These are phyloP conservation scores for Eubasilissa regina DNA, from an alignment of 1,140 invertebrate species.

Conservation along the genomic window DNA sequence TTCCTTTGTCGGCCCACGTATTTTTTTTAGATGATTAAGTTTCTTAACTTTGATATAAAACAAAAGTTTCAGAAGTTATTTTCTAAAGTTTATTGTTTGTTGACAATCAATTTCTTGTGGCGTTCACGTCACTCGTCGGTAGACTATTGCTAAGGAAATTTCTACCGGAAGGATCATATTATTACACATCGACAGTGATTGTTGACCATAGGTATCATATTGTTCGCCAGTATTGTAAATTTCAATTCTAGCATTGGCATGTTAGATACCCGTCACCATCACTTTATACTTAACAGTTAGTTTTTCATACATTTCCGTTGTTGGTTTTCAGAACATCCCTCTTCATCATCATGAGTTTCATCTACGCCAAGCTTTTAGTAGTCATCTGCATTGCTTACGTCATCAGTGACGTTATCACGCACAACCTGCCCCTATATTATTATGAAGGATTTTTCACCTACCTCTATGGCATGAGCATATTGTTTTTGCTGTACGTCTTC, in stretches of 20 bases:
- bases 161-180: too few species aligned
- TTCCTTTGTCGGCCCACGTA: too few species aligned
- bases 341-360: slow-evolving; percentile 95
- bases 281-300: slow-evolving; percentile 3
- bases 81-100: too few species aligned
- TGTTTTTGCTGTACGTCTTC: slow-evolving; percentile 97
- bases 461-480: slow-evolving; percentile 94
- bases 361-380: slow-evolving; percentile 93
- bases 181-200: too few species aligned
- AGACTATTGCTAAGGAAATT: too few species aligned
- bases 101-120: too few species aligned
- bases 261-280: slow-evolving; percentile 5
- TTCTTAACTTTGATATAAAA: too few species aligned
- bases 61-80: too few species aligned
- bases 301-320: slow-evolving; percentile 52
- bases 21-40: too few species aligned
- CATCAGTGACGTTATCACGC: slow-evolving; percentile 93
- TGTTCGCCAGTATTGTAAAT: too few species aligned
- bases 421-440: slow-evolving; percentile 90
- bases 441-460: slow-evolving; percentile 99
- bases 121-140: too few species aligned
- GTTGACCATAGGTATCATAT: too few species aligned
- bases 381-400: slow-evolving; percentile 94
- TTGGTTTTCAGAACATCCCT: slow-evolving; percentile 87
- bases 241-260: neutral